Conservation (phyloP, 2,888 invertebrate genomes). For the Unio delphinus region DNA sequence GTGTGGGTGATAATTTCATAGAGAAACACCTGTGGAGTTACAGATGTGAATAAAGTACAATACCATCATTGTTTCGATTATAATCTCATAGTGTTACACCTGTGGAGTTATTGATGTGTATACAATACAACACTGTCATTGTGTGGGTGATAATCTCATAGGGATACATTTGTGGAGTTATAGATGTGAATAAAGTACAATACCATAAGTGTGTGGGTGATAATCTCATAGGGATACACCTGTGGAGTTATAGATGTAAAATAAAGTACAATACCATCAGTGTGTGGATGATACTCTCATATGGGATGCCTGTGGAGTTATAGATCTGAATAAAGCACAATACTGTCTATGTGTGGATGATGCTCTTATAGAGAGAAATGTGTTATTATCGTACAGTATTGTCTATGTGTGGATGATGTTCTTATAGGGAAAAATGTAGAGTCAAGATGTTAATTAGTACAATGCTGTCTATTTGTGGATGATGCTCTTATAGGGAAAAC, state of each 20-base stretch:
- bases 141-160: conserved; percentile 69
- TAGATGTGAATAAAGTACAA: not conserved
- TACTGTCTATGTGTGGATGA: conserved; percentile 56
- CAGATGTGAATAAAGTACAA: not conserved
- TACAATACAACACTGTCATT: conserved; percentile 3
- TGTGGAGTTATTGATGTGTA: not conserved
- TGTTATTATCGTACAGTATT: not conserved
- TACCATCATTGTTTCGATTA: not conserved
- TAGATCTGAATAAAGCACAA: not conserved
- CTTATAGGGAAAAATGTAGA: conserved; percentile 71
- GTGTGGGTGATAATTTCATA: conserved; percentile 69
- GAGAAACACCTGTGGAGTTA: conserved; percentile 60
- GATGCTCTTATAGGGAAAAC: too few species aligned
- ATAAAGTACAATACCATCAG: not conserved
- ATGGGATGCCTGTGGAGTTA: not conserved
- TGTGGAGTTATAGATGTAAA: conserved; percentile 22
- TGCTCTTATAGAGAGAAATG: conserved; percentile 68
- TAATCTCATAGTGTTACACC: too few species aligned
- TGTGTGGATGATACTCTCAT: too few species aligned
- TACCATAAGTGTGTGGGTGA: conserved; percentile 58
- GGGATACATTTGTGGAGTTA: conserved; percentile 60
- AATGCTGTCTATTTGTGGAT: too few species aligned
- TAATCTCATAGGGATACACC: conserved; percentile 70
- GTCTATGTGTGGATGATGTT: conserved; percentile 63
- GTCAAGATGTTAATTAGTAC: not conserved